A percentile compares a stretch with the other conserved stretches of the same genome.
Conservation (phyloP, 1,140 invertebrate species). For the Drosophila bocqueti region DNA sequence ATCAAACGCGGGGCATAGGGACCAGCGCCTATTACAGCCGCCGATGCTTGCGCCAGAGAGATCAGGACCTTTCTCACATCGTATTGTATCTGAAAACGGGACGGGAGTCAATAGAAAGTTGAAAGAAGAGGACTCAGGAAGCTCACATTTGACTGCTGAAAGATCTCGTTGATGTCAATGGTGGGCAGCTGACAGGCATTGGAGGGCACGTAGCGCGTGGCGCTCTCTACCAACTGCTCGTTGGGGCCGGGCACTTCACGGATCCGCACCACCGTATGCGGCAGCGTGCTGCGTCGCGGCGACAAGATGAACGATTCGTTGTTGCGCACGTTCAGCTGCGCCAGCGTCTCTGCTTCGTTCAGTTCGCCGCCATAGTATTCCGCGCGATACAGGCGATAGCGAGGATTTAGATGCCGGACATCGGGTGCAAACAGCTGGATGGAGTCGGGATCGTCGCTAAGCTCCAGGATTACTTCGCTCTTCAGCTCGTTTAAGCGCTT, state of each 20-base stretch:
- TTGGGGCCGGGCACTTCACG: conserved; percentile 71
- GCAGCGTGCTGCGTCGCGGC: conserved; percentile 58
- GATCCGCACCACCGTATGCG: conserved; percentile 46
- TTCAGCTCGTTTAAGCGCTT: conserved; percentile 76
- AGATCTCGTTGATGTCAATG: conserved; percentile 83
- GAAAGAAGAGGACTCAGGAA: neutral
- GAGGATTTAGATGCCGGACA: conserved; percentile 68
- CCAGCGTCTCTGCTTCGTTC: conserved; percentile 67
- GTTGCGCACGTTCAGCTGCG: conserved; percentile 65
- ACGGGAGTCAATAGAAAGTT: neutral
- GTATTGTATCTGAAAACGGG: conserved; percentile 71
- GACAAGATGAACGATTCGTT: conserved; percentile 76
- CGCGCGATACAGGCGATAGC: conserved; percentile 75
- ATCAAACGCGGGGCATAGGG: conserved; percentile 81
- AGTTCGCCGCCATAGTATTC: conserved; percentile 74
- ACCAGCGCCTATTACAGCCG: conserved; percentile 75
- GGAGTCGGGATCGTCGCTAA: conserved; percentile 76
- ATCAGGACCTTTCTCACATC: conserved; percentile 84
- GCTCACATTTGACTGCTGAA: conserved; percentile 83
- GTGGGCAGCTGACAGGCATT: conserved; percentile 55
- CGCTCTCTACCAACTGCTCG: conserved; percentile 68
- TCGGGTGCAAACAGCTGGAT: conserved; percentile 78
- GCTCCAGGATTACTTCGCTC: conserved; percentile 76
- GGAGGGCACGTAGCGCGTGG: conserved; percentile 60
- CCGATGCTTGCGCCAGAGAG: conserved; percentile 79